phyloP scores from a whole-genome alignment of 2,888 invertebrate genomes.

The Brassicogethes aeneus region DNA sequence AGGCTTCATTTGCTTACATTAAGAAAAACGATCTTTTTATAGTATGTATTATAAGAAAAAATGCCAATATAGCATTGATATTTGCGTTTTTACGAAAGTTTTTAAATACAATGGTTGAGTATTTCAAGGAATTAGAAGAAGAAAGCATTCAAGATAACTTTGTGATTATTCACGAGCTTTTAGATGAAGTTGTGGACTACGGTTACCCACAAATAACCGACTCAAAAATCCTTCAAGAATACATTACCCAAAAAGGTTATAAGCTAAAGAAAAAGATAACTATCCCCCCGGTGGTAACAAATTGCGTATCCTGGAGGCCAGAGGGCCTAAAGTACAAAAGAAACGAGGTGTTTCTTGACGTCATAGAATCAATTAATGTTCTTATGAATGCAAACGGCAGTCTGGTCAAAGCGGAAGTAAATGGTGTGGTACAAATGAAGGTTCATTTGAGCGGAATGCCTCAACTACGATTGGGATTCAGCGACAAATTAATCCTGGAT shows the following conservation, averaged over 20 bases:
- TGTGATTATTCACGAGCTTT: constrained; percentile 89
- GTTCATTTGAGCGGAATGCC: constrained; percentile 95
- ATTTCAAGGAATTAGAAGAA: constrained; percentile 91
- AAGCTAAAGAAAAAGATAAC: constrained; percentile 79
- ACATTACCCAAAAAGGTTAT: constrained; percentile 91
- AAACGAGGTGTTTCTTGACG: constrained; percentile 94
- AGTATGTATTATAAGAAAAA: constrained; percentile 83
- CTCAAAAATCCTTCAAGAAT: constrained; percentile 88
- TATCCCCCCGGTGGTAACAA: constrained; percentile 90
- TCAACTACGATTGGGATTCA: constrained; percentile 81
- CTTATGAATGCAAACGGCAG: constrained; percentile 88
- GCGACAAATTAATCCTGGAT: constrained; percentile 68
- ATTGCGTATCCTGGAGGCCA: constrained; percentile 92
- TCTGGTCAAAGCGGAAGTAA: constrained; percentile 87
- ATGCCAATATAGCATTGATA: constrained; percentile 84
- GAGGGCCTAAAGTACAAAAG: constrained; percentile 94
- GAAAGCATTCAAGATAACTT: constrained; percentile 96
- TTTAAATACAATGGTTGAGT: constrained; percentile 83
- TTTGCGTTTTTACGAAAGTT: constrained; percentile 89
- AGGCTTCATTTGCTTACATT: constrained; percentile 84
- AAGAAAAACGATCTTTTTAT: constrained; percentile 92
- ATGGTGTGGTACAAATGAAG: constrained; percentile 92
- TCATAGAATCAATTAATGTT: constrained; percentile 90
- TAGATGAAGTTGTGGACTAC: constrained; percentile 90
- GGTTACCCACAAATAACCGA: constrained; percentile 95